Evolutionary conservation across 2,888 invertebrate genomes (phyloP), one percentile per base, ranked within the genome.

Genomic region (Thera obeliscata): DNA sequence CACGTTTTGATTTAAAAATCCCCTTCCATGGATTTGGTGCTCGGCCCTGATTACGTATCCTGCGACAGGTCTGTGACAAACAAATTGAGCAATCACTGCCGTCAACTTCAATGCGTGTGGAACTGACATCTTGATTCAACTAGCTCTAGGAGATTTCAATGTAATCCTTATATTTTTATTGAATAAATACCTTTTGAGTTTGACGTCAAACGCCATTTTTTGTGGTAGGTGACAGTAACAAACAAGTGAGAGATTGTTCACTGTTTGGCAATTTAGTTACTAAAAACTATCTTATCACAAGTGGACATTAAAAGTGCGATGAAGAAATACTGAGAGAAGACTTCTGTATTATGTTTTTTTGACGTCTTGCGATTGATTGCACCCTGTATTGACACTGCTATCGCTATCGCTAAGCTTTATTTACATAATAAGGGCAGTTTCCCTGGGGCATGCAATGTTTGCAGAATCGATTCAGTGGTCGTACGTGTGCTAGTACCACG

Each of bases 401-500:
- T 46, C 43, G 43, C 43, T 9, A 2, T 43, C 8, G 43, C 43
- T 9, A 2, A 8, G 43, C 9, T 46, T 46, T 22, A 22, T 46
- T 46, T 46, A 46, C 43, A 9, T 46, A 46, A 46, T 46, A 8
- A 46, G 9, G 43, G 43, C 2, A 8, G 50, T 38, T 41, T 50
- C 68, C 57, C 57, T 46, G 9, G 69, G 63, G 66, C 56, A 7
- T 64, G 66, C 69, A 66, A 49, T 71, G 67, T 72, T 74, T 74
- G 69, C 67, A 52, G 64, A 74, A 74, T 70, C 71, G 74, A 74
- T 73, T 67, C 59, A 58, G 58, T 60, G 22, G 56, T 49, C 52
- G 54, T 56, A 69, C 66, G 63, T 69, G 66, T 60, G 63, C 66
- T 41, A 60, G 59, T 66, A 58, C 69, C 59, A 66, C 69, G 66